These are phyloP conservation scores for Lepeophtheirus salmonis DNA, from an alignment of 1,140 invertebrate genomes.

Conservation along the genomic window DNA sequence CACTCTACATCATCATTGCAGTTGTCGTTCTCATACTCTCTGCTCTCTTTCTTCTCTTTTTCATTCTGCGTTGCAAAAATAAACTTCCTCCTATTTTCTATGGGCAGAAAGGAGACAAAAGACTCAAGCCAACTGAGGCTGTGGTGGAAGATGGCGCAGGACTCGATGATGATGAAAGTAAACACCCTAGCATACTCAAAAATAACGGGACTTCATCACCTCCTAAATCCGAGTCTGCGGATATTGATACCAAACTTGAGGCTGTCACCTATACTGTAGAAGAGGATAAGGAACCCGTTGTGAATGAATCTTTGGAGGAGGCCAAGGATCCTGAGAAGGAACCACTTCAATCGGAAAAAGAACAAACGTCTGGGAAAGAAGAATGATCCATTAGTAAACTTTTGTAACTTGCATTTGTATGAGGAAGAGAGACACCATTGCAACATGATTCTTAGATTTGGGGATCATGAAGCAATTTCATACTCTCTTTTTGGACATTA, in stretches of 20 bases:
- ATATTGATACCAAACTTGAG: neutral
- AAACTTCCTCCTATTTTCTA: neutral
- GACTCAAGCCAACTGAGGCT: neutral
- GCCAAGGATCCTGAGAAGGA: neutral
- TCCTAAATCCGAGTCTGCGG: neutral
- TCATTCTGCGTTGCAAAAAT: neutral
- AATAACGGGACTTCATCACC: neutral
- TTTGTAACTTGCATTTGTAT: too few species aligned
- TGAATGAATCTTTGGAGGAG: neutral
- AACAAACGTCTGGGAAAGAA: neutral
- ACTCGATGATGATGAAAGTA: neutral
- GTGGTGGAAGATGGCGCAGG: neutral
- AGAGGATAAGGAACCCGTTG: neutral
- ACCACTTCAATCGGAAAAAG: neutral
- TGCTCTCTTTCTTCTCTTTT: neutral
- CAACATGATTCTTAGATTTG: too few species aligned
- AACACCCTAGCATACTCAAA: conserved; percentile 5
- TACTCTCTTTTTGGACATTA: neutral
- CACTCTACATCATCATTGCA: neutral
- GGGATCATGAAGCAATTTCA: too few species aligned
- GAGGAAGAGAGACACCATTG: too few species aligned
- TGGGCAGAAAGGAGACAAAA: conserved; percentile 3
- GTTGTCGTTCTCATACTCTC: neutral
- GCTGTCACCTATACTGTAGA: neutral
- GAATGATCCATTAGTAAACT: neutral